Percentiles rank a stretch among this genome's conserved stretches.
Evolutionary conservation across 2,888 invertebrate species (phyloP).

Genomic region (Crematogaster levior): DNA sequence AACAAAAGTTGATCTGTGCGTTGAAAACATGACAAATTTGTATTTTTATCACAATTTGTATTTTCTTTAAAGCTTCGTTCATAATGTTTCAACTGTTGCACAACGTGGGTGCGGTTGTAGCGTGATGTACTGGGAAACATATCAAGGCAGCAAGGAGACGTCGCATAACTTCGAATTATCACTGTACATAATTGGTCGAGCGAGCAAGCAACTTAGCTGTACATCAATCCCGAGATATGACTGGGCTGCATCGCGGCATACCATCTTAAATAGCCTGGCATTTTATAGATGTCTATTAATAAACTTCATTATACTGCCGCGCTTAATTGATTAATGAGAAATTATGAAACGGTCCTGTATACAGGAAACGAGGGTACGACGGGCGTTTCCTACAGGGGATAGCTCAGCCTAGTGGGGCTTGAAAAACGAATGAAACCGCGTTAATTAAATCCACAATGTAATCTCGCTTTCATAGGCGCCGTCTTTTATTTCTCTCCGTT

Average conservation of each 20-base stretch:
- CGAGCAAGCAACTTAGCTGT: conserved; percentile 42
- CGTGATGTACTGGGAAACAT: background rate
- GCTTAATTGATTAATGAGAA: conserved; percentile 62
- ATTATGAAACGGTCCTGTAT: conserved; percentile 37
- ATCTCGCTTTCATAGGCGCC: background rate
- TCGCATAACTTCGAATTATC: conserved; percentile 42
- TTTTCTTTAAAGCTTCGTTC: background rate
- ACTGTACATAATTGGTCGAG: conserved; percentile 35
- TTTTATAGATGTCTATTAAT: conserved; percentile 37
- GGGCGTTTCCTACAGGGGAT: conserved; percentile 48
- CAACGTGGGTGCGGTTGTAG: conserved; percentile 16
- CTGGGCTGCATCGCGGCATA: conserved; percentile 30
- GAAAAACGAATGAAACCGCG: conserved; percentile 53
- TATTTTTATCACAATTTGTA: background rate
- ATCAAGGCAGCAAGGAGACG: conserved; percentile 16
- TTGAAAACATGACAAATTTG: background rate
- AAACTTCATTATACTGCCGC: conserved; percentile 44
- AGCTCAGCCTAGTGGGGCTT: conserved; percentile 36
- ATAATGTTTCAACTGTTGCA: conserved; percentile 4
- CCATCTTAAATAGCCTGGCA: conserved; percentile 47
- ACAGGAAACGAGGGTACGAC: conserved; percentile 39
- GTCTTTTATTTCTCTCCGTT: background rate
- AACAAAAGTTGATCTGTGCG: background rate
- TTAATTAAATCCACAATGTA: conserved; percentile 56
- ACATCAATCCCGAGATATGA: conserved; percentile 22